Evolutionary conservation across 2,797 vertebrate genomes (phyloP), one percentile per base, ranked within the genome.

Genomic region (Gymnoscopelus braueri): DNA sequence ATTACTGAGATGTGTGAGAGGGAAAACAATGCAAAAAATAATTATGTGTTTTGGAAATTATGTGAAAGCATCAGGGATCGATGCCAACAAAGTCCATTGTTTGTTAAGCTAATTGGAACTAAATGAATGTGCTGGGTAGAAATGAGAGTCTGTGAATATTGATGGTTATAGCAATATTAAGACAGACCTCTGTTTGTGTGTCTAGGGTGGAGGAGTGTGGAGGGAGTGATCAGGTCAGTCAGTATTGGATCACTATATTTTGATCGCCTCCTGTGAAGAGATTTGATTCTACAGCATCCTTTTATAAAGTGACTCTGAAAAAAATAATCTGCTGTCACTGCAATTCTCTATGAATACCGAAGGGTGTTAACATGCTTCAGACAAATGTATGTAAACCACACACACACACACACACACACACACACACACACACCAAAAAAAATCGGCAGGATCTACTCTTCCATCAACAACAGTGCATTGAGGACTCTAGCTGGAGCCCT

Each of bases 261-360:
- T 87, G 4, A 51, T 52, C 47, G 54, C 50, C 59, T 74, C 66
- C 71, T 77, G 77, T 79, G 76, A 82, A 60, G 51, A 76, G 75
- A 72, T 78, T 73, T 77, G 73, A 85, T 77, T 86, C 78, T 56
- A 73, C 71, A 79, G 68, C 74, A 77, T 85, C 56, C 4, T 82
- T 82, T 77, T 29, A 29, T 72, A 86, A 90, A 87, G 82, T 78
- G 82, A 81, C 84, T 80, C 77, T 68, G 83, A 52, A 77, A 84
- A 84, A 73, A 89, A 89, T 89, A 81, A 91, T 89, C 82, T 89
- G 85, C 87, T 87, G 88, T 89, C 88, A 88, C 74, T 80, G 71
- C 63, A 59, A 89, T 89, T 90, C 77, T 89, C 79, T 82, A 80
- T 76, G 84, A 87, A 85, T 55, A 47, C 74, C 87, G 82, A 89